Evolutionary conservation across 1,140 invertebrate species (phyloP), one percentile per base, ranked within the genome.

Genomic region (Epicauta chinensis): DNA sequence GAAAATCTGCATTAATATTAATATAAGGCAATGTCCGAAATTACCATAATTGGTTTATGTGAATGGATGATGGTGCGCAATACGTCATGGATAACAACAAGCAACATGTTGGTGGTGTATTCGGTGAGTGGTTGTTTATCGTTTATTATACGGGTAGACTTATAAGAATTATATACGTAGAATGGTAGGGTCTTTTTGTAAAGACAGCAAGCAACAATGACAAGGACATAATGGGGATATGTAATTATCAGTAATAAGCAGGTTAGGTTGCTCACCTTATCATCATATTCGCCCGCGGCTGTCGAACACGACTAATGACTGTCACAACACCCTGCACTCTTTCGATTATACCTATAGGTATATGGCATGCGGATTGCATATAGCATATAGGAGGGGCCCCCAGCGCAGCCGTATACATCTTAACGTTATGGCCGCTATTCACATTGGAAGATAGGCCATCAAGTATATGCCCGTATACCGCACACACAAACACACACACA

Each of bases 391-490:
- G 67, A 67, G 68, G 67, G 67, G 68, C 63, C 62, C 62, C 73
- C 74, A 81, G 81, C 81, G 81, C 80, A 82, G 80, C 71, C 80
- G 81, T 83, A 82, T 71, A 71, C 79, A 81, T 82, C 80, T 83
- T 80, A 77, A 76, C 76, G 78, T 79, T 81, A 82, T 81, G 79
- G 79, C 65, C 75, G 75, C 78, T 71, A 77, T 79, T 79, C 81
- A 81, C 80, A 84, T 84, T 84, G 82, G 82, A 82, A 82, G 81
- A 81, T 81, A 81, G 82, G 82, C 77, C 82, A 84, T 85, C 82
- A 84, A 84, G 82, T 79, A 78, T 74, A n/a, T 75, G 79, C 79
- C 4, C 12, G 78, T 82, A 81, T 67, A 73, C 69, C 70, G 69
- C 68, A 72, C 71, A 71, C 73, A 70, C 77, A n/a, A n/a, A n/a